Evolutionary conservation across 2,113 vertebrate species (phyloP), one percentile per base, ranked within the genome.

Genomic region (Equus przewalskii): DNA sequence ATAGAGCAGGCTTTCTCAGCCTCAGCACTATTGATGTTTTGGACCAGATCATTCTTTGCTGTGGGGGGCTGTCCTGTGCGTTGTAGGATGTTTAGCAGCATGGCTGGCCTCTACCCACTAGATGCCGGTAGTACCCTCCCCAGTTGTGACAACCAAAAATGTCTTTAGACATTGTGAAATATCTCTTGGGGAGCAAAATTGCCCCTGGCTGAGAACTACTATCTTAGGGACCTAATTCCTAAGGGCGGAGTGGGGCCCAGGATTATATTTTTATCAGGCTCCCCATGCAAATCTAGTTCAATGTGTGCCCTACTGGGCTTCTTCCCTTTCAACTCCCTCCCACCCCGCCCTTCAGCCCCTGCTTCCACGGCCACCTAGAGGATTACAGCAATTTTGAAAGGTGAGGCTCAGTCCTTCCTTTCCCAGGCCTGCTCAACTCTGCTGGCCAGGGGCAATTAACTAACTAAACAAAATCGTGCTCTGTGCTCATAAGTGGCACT

Each of bases 291-390:
- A 36, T 78, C 49, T 13, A 30, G 8, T 41, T 67, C 21, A 56
- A 3, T 28, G 1, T 30, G 13, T 69, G 41, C 21, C 70, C 11
- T 33, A 0, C 0, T 3, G 7, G n/a, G 21, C 10, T 62, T 41
- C 64, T 81, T 93, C 54, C 54, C 19, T 96, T 73, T 75, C 41
- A 51, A 7, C 4, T 11, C 8, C 2, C 14, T 1, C 0, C 36
- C 36, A 41, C 36, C 36, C 36, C 22, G 14, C 26, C 56, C 69
- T 16, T 41, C 24, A 78, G 54, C 14, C 46, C 41, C 60, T 62
- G 49, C 60, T 54, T 87, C 28, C 44, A n/a, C 5, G 9, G 69
- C 75, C 69, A 41, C 24, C 36, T n/a, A 15, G 21, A 72, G 30
- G 60, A 19, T 49, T 72, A 73, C 2, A 28, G 30, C 30, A 51